Evolutionary conservation across 1,140 invertebrate species (phyloP).

Genomic region (Drosophila watanabei): DNA sequence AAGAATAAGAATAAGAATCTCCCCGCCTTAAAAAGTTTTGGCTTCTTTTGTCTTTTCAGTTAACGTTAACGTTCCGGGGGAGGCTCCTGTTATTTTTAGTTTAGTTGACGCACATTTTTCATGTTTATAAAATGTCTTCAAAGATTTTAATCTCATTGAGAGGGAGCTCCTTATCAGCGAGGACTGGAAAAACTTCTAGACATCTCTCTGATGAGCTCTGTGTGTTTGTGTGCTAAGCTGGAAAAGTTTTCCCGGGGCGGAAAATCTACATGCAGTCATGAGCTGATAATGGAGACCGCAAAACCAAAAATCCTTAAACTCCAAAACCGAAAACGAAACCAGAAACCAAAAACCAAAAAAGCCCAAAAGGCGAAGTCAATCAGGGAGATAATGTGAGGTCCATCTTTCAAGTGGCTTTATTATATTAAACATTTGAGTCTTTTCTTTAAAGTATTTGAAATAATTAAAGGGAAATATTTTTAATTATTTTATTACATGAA

Average conservation of each 20-base stretch:
- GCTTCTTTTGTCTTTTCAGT: slow-evolving; percentile 30
- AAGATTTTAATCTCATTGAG: slow-evolving; percentile 68
- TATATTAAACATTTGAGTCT: neutral
- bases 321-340: slow-evolving; percentile 2
- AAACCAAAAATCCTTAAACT: slow-evolving; percentile 15
- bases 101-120: slow-evolving; percentile 57
- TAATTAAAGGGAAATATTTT: neutral
- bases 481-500: neutral
- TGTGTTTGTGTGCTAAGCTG: slow-evolving; percentile 3
- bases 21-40: slow-evolving; percentile 16
- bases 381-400: neutral
- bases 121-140: slow-evolving; percentile 68
- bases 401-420: neutral
- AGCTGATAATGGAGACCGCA: slow-evolving; percentile 20
- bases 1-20: slow-evolving; percentile 15
- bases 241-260: slow-evolving; percentile 22
- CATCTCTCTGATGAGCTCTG: slow-evolving; percentile 24
- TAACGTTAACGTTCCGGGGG: slow-evolving; percentile 12
- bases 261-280: slow-evolving; percentile 22
- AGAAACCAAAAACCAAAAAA: neutral
- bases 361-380: slow-evolving; percentile 12
- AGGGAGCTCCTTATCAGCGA: slow-evolving; percentile 12
- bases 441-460: neutral
- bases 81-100: slow-evolving; percentile 56
- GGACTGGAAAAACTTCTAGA: slow-evolving; percentile 7